Conservation (phyloP, 2,888 invertebrate species). For the Drosophila merina region DNA sequence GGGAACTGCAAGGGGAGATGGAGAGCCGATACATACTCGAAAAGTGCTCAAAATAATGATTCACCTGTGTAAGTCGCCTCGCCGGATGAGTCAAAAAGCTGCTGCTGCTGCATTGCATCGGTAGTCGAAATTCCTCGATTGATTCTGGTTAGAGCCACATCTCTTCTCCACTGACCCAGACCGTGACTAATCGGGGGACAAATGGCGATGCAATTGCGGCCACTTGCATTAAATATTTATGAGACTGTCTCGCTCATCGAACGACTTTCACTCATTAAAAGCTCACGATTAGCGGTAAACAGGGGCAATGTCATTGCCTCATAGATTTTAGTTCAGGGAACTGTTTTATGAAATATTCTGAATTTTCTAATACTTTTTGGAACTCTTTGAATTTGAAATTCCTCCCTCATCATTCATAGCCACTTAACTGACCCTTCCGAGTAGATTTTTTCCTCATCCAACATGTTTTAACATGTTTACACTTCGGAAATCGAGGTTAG, state of each 20-base stretch:
- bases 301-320: constrained; percentile 2
- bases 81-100: constrained; percentile 27
- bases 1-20: constrained; percentile 4
- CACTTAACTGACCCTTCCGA: background rate
- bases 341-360: no score
- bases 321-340: no score
- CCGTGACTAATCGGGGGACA: constrained; percentile 13
- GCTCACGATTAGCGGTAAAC: constrained; percentile 20
- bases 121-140: constrained; percentile 16
- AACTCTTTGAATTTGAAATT: background rate
- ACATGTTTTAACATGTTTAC: background rate
- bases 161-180: constrained; percentile 25
- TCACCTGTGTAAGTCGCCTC: constrained; percentile 28
- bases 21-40: constrained; percentile 19
- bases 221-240: constrained; percentile 17
- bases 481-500: background rate
- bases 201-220: constrained; percentile 21
- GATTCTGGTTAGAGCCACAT: constrained; percentile 8
- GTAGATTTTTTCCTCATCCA: background rate
- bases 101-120: constrained; percentile 24
- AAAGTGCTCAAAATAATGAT: constrained; percentile 23
- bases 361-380: no score
- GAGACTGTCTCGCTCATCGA: constrained; percentile 1
- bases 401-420: background rate
- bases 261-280: constrained; percentile 51